A percentile compares a stretch with the other conserved stretches of the same genome.
Evolutionary conservation across 2,888 invertebrate genomes (phyloP).

Genomic region (Sipunculus nudus): DNA sequence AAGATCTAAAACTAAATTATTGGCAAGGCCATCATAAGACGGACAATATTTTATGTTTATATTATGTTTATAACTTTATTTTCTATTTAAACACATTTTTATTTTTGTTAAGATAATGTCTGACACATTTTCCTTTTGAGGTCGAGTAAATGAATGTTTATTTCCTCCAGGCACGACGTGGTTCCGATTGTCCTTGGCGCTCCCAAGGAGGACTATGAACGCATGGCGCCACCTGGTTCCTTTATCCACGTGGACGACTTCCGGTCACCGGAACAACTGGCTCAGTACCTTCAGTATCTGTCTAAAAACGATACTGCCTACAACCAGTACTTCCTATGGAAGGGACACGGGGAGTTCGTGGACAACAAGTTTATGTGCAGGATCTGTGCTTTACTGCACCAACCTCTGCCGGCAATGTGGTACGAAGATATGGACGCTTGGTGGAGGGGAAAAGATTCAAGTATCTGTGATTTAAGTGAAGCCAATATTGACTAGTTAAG

Average conservation of each 20-base stretch:
- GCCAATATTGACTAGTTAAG: too few relatives aligned
- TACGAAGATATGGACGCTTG: not conserved
- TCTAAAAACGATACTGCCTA: constrained; percentile 89
- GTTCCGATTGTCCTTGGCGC: constrained; percentile 42
- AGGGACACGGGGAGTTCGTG: constrained; percentile 93
- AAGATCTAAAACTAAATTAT: too few relatives aligned
- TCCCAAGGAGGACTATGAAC: constrained; percentile 48
- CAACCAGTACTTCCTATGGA: constrained; percentile 94
- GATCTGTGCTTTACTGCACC: constrained; percentile 75
- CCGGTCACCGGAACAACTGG: constrained; percentile 84
- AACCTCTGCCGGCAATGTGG: too few relatives aligned
- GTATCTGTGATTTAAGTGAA: too few relatives aligned
- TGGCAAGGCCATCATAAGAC: too few relatives aligned
- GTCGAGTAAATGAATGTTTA: too few relatives aligned
- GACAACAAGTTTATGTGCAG: constrained; percentile 96
- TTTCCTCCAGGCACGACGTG: constrained; percentile 31
- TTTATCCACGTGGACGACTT: constrained; percentile 98
- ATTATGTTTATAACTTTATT: too few relatives aligned
- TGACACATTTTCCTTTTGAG: too few relatives aligned
- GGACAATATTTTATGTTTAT: too few relatives aligned
- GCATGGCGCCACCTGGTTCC: constrained; percentile 86
- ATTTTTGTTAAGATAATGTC: too few relatives aligned
- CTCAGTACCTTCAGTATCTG: constrained; percentile 84
- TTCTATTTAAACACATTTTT: too few relatives aligned
- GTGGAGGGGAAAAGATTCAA: too few relatives aligned